phyloP scores from a whole-genome alignment of 1,140 invertebrate species.

The Sycophila sp. region DNA sequence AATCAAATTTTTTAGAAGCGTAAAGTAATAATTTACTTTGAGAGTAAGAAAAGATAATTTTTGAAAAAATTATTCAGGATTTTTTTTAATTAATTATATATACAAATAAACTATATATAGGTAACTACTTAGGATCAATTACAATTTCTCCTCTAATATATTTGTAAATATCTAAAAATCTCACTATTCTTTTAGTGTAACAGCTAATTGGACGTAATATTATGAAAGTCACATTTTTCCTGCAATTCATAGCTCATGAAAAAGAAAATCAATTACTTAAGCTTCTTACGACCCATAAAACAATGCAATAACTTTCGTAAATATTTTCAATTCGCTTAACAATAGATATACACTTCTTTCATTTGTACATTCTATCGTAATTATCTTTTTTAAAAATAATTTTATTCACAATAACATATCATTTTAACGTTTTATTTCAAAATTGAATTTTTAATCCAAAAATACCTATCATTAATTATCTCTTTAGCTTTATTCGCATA shows the following conservation, averaged over 20 bases:
- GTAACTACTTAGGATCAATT: background rate
- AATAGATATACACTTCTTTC: background rate
- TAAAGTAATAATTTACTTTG: too few relatives aligned
- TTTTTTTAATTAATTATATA: too few relatives aligned
- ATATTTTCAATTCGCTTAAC: constrained; percentile 1
- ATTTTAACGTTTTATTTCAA: background rate
- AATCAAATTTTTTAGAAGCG: too few relatives aligned
- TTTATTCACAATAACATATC: background rate
- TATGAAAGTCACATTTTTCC: background rate
- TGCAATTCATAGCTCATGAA: background rate
- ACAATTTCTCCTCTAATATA: background rate
- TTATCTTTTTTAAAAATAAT: constrained; percentile 8
- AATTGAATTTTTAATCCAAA: background rate
- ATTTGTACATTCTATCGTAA: too few relatives aligned
- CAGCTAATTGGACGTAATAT: constrained; percentile 9
- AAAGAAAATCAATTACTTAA: background rate
- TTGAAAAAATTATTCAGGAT: too few relatives aligned
- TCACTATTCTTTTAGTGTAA: background rate
- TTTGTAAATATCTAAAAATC: constrained; percentile 20
- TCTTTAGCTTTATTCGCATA: too few relatives aligned
- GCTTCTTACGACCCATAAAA: background rate
- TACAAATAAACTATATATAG: constrained; percentile 18
- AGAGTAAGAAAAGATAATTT: too few relatives aligned
- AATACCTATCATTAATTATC: background rate
- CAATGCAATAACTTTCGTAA: constrained; percentile 5